Evolutionary conservation across 2,113 vertebrate species (phyloP).

Genomic region (Vireo altiloquus): DNA sequence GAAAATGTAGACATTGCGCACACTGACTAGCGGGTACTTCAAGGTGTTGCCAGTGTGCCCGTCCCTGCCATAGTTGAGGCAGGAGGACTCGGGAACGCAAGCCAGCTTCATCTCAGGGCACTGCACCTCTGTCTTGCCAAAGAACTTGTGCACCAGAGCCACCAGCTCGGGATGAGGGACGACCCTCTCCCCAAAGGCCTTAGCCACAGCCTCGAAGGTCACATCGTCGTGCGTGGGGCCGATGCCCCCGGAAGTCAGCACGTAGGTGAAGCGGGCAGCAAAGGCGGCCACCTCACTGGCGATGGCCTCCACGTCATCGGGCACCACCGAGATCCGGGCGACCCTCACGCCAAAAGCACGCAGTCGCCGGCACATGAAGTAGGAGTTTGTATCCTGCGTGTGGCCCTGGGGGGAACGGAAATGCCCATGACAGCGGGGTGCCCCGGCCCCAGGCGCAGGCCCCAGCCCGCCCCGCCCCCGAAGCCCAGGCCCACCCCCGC

Average conservation of each 20-base stretch:
- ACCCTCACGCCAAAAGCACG: slow-evolving; percentile 87
- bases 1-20: slow-evolving; percentile 91
- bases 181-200: slow-evolving; percentile 84
- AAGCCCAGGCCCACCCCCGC: not conserved
- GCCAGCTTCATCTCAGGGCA: slow-evolving; percentile 86
- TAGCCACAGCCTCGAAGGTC: slow-evolving; percentile 89
- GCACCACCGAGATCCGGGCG: slow-evolving; percentile 84
- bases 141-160: slow-evolving; percentile 75
- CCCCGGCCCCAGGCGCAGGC: too few species aligned
- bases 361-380: slow-evolving; percentile 84
- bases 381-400: slow-evolving; percentile 92
- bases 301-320: slow-evolving; percentile 83
- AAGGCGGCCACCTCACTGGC: slow-evolving; percentile 83
- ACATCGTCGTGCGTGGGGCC: slow-evolving; percentile 96
- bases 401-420: slow-evolving; percentile 77
- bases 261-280: slow-evolving; percentile 79
- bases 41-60: slow-evolving; percentile 71
- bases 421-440: not conserved
- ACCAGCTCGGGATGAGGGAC: slow-evolving; percentile 82
- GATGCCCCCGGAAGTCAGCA: slow-evolving; percentile 90
- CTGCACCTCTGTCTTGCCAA: slow-evolving; percentile 50
- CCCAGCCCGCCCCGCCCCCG: too few species aligned
- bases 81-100: slow-evolving; percentile 80
- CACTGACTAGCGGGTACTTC: slow-evolving; percentile 87
- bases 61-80: slow-evolving; percentile 86